Percentiles rank a stretch among this genome's conserved stretches.
These are phyloP conservation scores for Aptenodytes forsteri DNA, from an alignment of 2,113 vertebrate genomes.

Conservation along the genomic window DNA sequence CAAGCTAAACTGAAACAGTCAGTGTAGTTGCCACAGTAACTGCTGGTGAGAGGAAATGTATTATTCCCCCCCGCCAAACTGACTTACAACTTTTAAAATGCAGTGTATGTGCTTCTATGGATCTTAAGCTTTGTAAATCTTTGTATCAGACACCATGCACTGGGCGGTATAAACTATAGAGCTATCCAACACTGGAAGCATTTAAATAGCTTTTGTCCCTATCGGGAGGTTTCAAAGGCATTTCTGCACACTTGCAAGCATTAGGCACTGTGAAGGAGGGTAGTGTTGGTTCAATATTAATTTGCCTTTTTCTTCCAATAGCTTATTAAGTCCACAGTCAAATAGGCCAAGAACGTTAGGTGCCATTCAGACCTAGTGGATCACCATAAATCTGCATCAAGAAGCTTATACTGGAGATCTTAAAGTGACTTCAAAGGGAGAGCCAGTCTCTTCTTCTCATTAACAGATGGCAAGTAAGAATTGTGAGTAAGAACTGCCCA, in stretches of 20 bases:
- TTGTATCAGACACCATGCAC: background rate
- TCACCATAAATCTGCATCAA: background rate
- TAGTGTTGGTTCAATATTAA: background rate
- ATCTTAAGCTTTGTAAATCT: background rate
- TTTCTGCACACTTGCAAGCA: background rate
- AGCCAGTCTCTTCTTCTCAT: background rate
- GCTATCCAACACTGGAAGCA: background rate
- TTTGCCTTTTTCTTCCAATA: background rate
- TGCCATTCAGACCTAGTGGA: background rate
- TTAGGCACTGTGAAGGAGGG: background rate
- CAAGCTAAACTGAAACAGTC: background rate
- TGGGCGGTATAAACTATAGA: rapidly evolving
- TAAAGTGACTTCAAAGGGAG: background rate
- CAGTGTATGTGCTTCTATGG: background rate
- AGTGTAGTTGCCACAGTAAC: background rate
- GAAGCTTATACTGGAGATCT: background rate
- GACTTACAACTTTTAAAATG: background rate
- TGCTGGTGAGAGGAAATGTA: background rate
- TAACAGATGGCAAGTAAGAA: conserved; percentile 29
- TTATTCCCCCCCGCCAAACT: background rate
- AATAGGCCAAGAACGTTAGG: background rate
- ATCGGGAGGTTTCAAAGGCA: background rate
- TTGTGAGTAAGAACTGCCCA: conserved; percentile 19
- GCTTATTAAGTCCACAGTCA: background rate
- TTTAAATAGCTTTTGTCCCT: background rate